These are phyloP conservation scores for Saxidomus purpurata DNA, from an alignment of 1,140 invertebrate genomes.

Conservation along the genomic window DNA sequence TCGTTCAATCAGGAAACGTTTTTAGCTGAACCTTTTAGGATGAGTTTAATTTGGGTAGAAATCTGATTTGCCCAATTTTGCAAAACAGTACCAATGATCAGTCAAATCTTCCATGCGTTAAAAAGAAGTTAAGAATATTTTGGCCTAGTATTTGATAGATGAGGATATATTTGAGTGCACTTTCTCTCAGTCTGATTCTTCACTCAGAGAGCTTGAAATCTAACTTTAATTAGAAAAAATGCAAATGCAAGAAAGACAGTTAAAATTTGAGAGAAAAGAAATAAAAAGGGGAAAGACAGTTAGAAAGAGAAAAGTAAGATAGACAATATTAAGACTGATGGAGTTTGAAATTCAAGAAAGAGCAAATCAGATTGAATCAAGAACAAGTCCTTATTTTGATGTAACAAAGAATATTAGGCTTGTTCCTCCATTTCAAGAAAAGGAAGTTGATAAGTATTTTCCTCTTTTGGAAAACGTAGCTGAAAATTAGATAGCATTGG, in stretches of 20 bases:
- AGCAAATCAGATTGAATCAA: constrained; percentile 27
- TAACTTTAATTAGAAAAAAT: neutral
- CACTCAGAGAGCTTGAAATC: neutral
- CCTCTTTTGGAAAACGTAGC: constrained; percentile 69
- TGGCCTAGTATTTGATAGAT: too few relatives aligned
- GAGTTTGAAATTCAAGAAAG: constrained; percentile 50
- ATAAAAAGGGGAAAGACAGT: neutral
- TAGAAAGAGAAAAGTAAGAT: neutral
- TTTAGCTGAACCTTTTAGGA: too few relatives aligned
- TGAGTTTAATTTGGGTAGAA: too few relatives aligned
- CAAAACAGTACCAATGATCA: too few relatives aligned
- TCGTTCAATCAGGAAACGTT: too few relatives aligned
- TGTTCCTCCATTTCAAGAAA: constrained; percentile 65
- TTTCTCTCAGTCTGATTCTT: too few relatives aligned
- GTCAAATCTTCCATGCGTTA: too few relatives aligned
- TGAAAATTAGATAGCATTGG: constrained; percentile 59
- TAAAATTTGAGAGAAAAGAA: neutral
- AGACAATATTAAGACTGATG: constrained; percentile 42
- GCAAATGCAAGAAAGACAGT: constrained; percentile 1
- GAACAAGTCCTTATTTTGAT: constrained; percentile 42
- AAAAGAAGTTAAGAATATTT: too few relatives aligned
- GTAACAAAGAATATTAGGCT: constrained; percentile 64
- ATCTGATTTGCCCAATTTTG: too few relatives aligned
- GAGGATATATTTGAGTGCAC: too few relatives aligned
- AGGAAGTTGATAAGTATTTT: constrained; percentile 73